A percentile compares a stretch with the other conserved stretches of the same genome.
phyloP scores from a whole-genome alignment of 2,113 vertebrate genomes.

The Sander vitreus region DNA sequence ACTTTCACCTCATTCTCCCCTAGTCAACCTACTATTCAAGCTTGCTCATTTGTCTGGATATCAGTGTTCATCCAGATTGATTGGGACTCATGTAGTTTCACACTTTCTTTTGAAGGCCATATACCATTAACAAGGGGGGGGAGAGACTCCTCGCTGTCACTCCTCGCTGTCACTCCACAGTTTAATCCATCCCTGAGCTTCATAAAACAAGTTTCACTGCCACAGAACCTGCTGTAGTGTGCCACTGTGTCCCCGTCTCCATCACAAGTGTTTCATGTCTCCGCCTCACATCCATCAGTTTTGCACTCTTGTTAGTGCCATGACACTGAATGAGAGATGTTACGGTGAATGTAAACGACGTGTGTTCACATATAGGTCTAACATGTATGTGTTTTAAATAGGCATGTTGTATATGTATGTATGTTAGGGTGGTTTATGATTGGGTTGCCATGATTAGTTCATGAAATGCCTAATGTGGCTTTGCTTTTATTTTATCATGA shows the following conservation, averaged over 20 bases:
- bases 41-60: conserved; percentile 54
- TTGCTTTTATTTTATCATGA: neutral
- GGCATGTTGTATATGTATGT: neutral
- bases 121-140: conserved; percentile 34
- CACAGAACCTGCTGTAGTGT: conserved; percentile 27
- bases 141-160: neutral
- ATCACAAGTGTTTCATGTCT: conserved; percentile 50
- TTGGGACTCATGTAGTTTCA: conserved; percentile 27
- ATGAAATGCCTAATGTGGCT: neutral
- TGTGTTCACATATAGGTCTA: conserved; percentile 12
- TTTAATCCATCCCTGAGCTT: conserved; percentile 25
- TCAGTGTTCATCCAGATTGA: conserved; percentile 26
- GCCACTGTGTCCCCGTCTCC: conserved; percentile 48
- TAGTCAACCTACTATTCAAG: conserved; percentile 43
- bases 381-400: conserved; percentile 1
- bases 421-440: neutral
- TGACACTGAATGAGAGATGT: conserved; percentile 27
- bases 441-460: neutral
- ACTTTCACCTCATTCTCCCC: conserved; percentile 56
- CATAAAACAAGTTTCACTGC: neutral
- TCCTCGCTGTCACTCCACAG: conserved; percentile 15
- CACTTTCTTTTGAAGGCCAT: conserved; percentile 13
- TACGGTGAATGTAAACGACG: neutral
- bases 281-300: conserved; percentile 47
- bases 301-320: conserved; percentile 20